Base-by-base conservation (phyloP, 2,113 vertebrate genomes). In the Pangasianodon gigas region DNA sequence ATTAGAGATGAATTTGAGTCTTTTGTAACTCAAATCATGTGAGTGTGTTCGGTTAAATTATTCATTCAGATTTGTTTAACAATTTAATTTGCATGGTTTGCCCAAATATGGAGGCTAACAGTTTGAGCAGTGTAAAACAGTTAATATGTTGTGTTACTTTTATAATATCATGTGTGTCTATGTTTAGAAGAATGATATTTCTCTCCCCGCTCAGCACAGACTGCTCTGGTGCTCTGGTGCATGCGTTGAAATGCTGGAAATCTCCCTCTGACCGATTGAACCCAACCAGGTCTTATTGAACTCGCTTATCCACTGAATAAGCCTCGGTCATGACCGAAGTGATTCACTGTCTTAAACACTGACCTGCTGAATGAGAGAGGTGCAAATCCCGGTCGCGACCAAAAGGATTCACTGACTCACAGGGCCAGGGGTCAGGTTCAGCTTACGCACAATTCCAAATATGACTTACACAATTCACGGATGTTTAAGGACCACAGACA, bases 181-280 rank as follows among this genome's bases (percentile, higher is more conserved):
- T 80, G 11, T 77, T 77, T 24, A 74, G 41, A 41, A 24, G 21
- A 77, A 46, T 74, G 44, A 19, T 75, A 44, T 46, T 37, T 77
- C 0, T 19, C 65, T 69, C 74, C 7, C 44, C 0, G 79, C 26
- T 52, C 24, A 37, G 11, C n/a, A 16, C 13, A 54, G 51, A 19
- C 51, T 32, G 1, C 29, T 16, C 37, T 58, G 29, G 16, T 60
- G 37, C 37, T 37, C 37, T 37, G 37, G 21, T 32, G 14, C 3
- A 60, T 13, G 32, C 3, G 2, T n/a, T 21, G 9, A 11, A 83
- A 16, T 14, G 4, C 83, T 46, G 26, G 60, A 85, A 65, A 85
- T 85, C 58, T 48, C 84, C 14, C 29, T 85, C 60, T 46, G 82
- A 84, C 54, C 52, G n/a, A 41, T 8, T 84, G 52, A 82, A 82